phyloP scores from a whole-genome alignment of 2,797 vertebrate genomes.

The Zalophus californianus region DNA sequence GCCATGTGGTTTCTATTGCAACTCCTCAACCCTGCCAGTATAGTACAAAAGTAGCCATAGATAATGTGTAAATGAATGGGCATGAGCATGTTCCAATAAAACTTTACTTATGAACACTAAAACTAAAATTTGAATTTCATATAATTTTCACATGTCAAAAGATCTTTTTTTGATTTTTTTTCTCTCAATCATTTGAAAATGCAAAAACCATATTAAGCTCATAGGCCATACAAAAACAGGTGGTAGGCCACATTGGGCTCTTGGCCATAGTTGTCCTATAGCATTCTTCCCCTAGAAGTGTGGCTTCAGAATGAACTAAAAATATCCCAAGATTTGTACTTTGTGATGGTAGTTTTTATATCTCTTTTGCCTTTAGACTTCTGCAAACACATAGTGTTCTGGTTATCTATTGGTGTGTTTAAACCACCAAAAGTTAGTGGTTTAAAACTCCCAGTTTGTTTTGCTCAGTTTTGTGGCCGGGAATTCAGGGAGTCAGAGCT shows the following conservation, averaged over 20 bases:
- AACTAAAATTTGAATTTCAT: constrained; percentile 17
- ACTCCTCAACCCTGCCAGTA: background rate
- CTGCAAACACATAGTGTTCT: background rate
- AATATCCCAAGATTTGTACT: background rate
- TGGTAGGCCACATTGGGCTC: background rate
- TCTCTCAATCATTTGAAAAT: constrained; percentile 31
- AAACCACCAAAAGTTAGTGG: background rate
- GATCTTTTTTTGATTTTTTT: background rate
- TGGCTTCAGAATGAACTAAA: constrained; percentile 13
- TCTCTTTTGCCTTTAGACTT: background rate
- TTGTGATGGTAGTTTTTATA: constrained; percentile 20
- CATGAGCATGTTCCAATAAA: background rate
- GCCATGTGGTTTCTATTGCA: background rate
- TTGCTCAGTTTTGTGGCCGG: background rate
- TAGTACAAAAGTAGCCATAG: background rate
- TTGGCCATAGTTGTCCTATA: background rate
- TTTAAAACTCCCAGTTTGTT: background rate
- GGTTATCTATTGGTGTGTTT: background rate
- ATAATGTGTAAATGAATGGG: background rate
- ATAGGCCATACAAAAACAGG: background rate
- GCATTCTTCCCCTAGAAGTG: background rate
- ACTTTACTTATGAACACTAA: background rate
- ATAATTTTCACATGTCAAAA: background rate
- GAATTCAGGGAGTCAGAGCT: background rate
- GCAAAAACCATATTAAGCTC: background rate